Evolutionary conservation across 2,888 invertebrate genomes (phyloP).

Genomic region (Tiliacea citrago): DNA sequence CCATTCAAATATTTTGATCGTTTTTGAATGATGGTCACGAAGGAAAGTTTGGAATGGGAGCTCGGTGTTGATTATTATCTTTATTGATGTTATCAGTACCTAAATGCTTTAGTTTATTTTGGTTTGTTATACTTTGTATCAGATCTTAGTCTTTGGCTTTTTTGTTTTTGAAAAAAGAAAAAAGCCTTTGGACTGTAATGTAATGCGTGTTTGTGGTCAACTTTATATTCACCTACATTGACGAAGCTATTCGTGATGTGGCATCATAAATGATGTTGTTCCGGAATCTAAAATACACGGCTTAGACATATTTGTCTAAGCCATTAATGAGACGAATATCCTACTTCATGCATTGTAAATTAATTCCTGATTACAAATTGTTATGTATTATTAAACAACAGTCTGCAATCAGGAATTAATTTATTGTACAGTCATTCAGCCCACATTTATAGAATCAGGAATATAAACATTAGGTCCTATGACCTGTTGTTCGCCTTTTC

Average conservation of each 20-base stretch:
- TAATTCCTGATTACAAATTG: background rate
- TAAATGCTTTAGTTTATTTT: constrained; percentile 39
- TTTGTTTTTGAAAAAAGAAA: background rate
- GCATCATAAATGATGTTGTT: too few relatives aligned
- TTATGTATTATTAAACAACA: background rate
- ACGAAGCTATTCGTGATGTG: background rate
- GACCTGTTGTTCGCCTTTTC: background rate
- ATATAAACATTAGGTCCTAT: background rate
- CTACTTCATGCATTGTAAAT: background rate
- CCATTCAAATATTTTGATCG: constrained; percentile 64
- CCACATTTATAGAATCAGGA: background rate
- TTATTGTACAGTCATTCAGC: background rate
- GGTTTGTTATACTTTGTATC: constrained; percentile 8
- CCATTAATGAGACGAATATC: background rate
- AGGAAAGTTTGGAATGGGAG: constrained; percentile 49
- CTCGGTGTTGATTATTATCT: constrained; percentile 43
- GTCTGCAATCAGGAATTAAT: background rate
- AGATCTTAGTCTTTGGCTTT: background rate
- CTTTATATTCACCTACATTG: background rate
- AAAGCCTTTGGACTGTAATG: background rate
- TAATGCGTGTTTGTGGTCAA: background rate
- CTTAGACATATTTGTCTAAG: too few relatives aligned
- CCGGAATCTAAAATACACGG: too few relatives aligned
- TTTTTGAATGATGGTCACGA: constrained; percentile 57
- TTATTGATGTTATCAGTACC: constrained; percentile 41